These are phyloP conservation scores for Pseudochirops cupreus DNA, from an alignment of 2,797 vertebrate genomes.

Conservation along the genomic window DNA sequence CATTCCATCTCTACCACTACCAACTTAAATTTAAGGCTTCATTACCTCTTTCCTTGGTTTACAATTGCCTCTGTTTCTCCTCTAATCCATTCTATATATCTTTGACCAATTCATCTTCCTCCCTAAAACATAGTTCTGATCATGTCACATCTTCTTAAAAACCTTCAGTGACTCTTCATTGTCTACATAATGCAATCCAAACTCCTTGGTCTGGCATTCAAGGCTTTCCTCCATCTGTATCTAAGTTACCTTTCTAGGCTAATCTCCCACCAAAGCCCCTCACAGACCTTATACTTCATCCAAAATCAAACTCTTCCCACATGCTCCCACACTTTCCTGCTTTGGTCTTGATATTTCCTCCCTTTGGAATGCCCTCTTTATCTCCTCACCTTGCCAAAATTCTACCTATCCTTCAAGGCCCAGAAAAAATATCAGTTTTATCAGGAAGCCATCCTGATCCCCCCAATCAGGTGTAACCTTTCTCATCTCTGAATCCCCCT, in stretches of 20 bases:
- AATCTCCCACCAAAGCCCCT: background rate
- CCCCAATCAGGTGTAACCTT: conserved; percentile 5
- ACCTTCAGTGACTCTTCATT: background rate
- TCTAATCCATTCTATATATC: background rate
- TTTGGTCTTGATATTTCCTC: background rate
- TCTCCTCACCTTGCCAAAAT: conserved; percentile 41
- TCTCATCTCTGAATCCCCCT: background rate
- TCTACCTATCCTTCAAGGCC: background rate
- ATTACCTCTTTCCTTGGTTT: background rate
- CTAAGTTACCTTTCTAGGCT: background rate
- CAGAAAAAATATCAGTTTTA: background rate
- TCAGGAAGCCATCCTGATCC: background rate
- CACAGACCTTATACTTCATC: background rate
- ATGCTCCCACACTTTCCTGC: background rate
- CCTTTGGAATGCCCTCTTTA: background rate
- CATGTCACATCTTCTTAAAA: background rate
- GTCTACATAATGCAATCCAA: background rate
- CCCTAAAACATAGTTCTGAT: background rate
- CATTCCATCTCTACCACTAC: background rate
- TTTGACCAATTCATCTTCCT: background rate
- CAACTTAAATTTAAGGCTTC: background rate
- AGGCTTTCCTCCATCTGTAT: background rate
- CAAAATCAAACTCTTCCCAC: background rate
- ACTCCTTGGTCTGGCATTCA: background rate
- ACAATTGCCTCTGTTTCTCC: background rate